Evolutionary conservation across 2,888 invertebrate species (phyloP), one percentile per base, ranked within the genome.

Genomic region (Dendrolimus houi): DNA sequence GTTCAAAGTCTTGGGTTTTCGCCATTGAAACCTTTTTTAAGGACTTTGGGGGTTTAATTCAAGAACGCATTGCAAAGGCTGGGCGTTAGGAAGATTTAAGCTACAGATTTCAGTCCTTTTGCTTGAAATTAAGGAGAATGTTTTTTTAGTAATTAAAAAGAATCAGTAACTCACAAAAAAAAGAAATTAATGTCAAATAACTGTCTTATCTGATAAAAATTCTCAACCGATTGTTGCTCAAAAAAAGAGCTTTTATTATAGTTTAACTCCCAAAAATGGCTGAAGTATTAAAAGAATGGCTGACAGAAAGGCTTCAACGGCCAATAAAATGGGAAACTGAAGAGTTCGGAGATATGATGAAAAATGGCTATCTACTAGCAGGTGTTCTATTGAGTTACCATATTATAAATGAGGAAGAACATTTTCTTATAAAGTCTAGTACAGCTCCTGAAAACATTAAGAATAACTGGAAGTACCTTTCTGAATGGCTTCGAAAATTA

Each of bases 261-360:
- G 29, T 29, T 29, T 29, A 29, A 29, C 6, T 29, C 3, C 29
- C 29, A 6, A 3, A 40, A 58, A 94, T 93, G 93, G 89, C 91
- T 59, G 92, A 92, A 74, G 85, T 93, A 69, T 79, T 94, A 63
- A 89, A 91, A 71, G 87, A 89, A 70, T 94, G 94, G 94, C 70
- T 94, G 29, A 84, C 91, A 47, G 87, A 92, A 60, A 82, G 92
- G 60, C 72, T 94, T 41, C 92, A 93, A 14, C 73, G 87, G 56
- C 80, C 92, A 10, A 83, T 94, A 57, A 88, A 90, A 67, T 88
- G 92, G 82, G 85, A 86, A 52, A 85, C 92, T 0, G 85, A 90
- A 52, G 83, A 88, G 47, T 93, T 94, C 69, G 92, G 92, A 40
- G 77, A 81, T 47, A 85, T 89, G 70, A 92, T 92, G 70, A 91